Percentiles rank a stretch among this genome's conserved stretches.
Evolutionary conservation across 23 tunicate species (phyloP).

Genomic region (Halocynthia aurantium): DNA sequence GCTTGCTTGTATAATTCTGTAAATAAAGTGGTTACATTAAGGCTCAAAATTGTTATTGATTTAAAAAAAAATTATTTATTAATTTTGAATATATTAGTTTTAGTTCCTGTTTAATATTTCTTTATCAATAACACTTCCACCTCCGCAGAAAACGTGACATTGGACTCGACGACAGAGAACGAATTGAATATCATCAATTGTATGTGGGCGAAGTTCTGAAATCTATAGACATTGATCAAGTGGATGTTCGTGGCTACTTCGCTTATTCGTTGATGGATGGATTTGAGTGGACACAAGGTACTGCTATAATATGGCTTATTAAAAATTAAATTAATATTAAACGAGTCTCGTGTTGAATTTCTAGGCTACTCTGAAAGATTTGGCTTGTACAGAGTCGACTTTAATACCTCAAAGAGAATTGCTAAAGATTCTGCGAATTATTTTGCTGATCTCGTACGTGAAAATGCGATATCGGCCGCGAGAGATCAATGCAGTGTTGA

Average conservation of each 20-base stretch:
- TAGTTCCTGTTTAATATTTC: no score
- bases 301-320: not conserved
- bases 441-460: slow-evolving; percentile 87
- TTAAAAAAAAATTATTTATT: no score
- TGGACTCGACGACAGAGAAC: slow-evolving; percentile 67
- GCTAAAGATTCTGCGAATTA: slow-evolving; percentile 87
- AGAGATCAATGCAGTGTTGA: slow-evolving; percentile 64
- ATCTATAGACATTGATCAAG: slow-evolving; percentile 80
- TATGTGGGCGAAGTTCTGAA: slow-evolving; percentile 85
- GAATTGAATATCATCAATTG: slow-evolving; percentile 45
- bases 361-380: slow-evolving; percentile 68
- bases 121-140: not conserved
- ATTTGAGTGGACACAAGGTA: slow-evolving; percentile 80
- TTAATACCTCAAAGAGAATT: slow-evolving; percentile 39
- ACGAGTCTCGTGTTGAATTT: not conserved
- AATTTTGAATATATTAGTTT: no score
- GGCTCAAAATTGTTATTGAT: no score
- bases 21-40: no score
- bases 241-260: slow-evolving; percentile 90
- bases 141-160: slow-evolving; percentile 58
- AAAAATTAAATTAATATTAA: not conserved
- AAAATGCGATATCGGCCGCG: slow-evolving; percentile 60
- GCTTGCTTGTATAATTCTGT: no score
- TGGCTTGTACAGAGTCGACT: slow-evolving; percentile 84
- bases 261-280: slow-evolving; percentile 88